Evolutionary conservation across 2,888 invertebrate species (phyloP).

Genomic region (Sinelater perroti): DNA sequence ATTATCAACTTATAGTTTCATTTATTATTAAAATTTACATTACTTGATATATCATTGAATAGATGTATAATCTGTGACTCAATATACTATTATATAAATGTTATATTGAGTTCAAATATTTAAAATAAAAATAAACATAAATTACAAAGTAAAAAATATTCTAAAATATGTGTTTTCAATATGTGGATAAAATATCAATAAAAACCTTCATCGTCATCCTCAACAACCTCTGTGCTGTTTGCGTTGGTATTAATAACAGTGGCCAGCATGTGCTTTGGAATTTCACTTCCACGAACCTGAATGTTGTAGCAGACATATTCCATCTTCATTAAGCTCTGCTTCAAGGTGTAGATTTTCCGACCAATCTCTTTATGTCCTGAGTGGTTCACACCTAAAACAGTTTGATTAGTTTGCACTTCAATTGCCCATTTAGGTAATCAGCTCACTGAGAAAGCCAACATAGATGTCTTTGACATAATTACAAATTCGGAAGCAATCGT

Average conservation of each 20-base stretch:
- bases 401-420: background rate
- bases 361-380: constrained; percentile 69
- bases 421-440: no score
- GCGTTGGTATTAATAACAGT: constrained; percentile 60
- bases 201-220: constrained; percentile 57
- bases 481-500: constrained; percentile 76
- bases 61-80: no score
- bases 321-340: constrained; percentile 81
- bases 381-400: constrained; percentile 43
- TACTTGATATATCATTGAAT: no score
- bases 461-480: constrained; percentile 75
- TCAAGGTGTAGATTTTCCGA: constrained; percentile 75
- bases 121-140: no score
- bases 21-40: no score
- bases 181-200: no score
- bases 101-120: no score
- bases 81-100: no score
- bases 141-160: no score
- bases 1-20: no score
- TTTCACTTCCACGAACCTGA: constrained; percentile 81
- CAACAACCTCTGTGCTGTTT: constrained; percentile 46
- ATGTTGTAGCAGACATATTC: constrained; percentile 85
- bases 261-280: constrained; percentile 74
- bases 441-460: constrained; percentile 68
- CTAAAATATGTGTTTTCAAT: no score